Conservation (phyloP, 1,140 invertebrate genomes). For the Drosophila ficusphila region DNA sequence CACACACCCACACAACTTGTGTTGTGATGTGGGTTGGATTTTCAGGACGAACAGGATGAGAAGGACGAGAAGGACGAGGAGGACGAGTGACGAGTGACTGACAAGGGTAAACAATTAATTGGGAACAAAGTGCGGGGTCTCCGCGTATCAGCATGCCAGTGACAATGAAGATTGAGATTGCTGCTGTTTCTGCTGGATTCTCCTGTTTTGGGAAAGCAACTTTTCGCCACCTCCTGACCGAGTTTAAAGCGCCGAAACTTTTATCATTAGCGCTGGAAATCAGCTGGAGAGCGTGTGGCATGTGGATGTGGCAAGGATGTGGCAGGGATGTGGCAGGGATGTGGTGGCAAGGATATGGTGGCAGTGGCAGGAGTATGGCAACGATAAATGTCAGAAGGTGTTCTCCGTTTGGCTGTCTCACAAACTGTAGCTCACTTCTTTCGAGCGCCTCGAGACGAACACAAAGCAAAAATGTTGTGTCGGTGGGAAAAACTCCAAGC, state of each 20-base stretch:
- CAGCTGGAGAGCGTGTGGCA: slow-evolving; percentile 67
- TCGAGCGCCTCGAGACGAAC: slow-evolving; percentile 14
- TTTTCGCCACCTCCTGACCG: neutral
- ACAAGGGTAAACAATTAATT: slow-evolving; percentile 80
- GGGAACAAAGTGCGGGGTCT: slow-evolving; percentile 50
- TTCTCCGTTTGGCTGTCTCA: slow-evolving; percentile 19
- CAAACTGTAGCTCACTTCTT: slow-evolving; percentile 57
- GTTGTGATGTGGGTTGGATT: neutral
- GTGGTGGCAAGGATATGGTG: too few species aligned
- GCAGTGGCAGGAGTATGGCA: neutral
- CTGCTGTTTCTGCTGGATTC: slow-evolving; percentile 32
- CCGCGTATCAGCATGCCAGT: slow-evolving; percentile 1
- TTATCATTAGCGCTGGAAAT: slow-evolving; percentile 76
- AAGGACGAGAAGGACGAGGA: neutral
- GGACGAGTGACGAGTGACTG: slow-evolving; percentile 64
- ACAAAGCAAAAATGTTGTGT: neutral
- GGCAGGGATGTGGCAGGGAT: too few species aligned
- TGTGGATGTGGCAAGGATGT: too few species aligned
- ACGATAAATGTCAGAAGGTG: slow-evolving; percentile 75
- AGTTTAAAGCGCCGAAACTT: slow-evolving; percentile 54
- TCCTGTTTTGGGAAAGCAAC: neutral
- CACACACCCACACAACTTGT: slow-evolving; percentile 14
- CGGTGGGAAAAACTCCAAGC: slow-evolving; percentile 26
- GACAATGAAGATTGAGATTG: slow-evolving; percentile 20
- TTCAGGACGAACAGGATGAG: neutral